Percentiles rank a stretch among this genome's conserved stretches.
phyloP scores from a whole-genome alignment of 1,140 invertebrate genomes.

The Zaprionus camerounensis region DNA sequence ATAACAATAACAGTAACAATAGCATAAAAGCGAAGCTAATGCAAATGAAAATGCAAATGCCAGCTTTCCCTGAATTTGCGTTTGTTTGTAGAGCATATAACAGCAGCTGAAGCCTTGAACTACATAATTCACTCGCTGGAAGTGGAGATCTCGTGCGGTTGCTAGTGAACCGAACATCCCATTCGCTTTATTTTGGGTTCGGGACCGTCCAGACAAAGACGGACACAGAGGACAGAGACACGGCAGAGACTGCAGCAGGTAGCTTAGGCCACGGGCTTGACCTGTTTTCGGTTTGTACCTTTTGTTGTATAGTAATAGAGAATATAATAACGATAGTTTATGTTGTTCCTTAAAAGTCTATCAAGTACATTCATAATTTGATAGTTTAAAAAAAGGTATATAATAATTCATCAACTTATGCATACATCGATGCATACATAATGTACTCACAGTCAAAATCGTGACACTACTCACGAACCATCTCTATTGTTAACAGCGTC shows the following conservation, averaged over 20 bases:
- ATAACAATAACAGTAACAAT: constrained; percentile 1
- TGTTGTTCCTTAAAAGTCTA: not conserved
- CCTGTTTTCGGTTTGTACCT: constrained; percentile 55
- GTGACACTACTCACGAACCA: constrained; percentile 18
- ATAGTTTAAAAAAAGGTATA: not conserved
- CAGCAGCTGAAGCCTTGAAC: constrained; percentile 38
- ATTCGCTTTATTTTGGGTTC: constrained; percentile 37
- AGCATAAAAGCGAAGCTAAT: not conserved
- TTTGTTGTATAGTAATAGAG: constrained; percentile 42
- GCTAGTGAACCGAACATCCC: constrained; percentile 71
- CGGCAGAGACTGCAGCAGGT: not conserved
- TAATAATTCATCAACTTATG: not conserved
- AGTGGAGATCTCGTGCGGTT: constrained; percentile 19
- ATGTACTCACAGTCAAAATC: not conserved
- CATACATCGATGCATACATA: not conserved
- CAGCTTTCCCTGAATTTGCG: constrained; percentile 17
- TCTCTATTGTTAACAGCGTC: constrained; percentile 11
- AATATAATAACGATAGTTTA: not conserved
- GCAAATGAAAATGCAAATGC: constrained; percentile 8
- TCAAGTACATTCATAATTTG: not conserved
- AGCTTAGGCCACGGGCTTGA: constrained; percentile 31
- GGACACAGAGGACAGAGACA: not conserved
- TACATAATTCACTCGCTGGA: constrained; percentile 14
- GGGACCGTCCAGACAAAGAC: constrained; percentile 8
- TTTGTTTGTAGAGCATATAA: constrained; percentile 1